A percentile compares a stretch with the other conserved stretches of the same genome.
phyloP scores from a whole-genome alignment of 2,113 vertebrate species.

The Podocnemis expansa region DNA sequence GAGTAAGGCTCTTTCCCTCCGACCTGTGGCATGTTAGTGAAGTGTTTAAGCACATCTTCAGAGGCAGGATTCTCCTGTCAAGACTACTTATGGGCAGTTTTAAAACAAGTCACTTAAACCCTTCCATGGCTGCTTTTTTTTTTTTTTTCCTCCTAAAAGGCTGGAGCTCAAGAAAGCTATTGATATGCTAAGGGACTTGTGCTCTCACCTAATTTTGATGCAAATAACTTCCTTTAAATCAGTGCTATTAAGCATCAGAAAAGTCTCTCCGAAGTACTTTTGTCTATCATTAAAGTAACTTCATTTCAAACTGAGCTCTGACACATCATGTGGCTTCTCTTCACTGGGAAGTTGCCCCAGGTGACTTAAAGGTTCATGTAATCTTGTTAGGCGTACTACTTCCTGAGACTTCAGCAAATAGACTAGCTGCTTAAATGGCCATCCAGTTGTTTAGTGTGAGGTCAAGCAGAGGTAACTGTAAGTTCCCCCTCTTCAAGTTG shows the following conservation, averaged over 20 bases:
- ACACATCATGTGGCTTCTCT: conserved; percentile 16
- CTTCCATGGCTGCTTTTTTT: background rate
- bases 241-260: conserved; percentile 4
- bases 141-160: conserved; percentile 12
- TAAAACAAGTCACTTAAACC: conserved; percentile 51
- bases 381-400: conserved; percentile 45
- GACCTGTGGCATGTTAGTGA: background rate
- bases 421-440: conserved; percentile 51
- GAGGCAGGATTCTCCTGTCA: background rate
- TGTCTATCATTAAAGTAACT: conserved; percentile 44
- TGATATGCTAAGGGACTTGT: conserved; percentile 42
- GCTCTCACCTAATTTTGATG: conserved; percentile 46
- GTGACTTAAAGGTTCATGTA: conserved; percentile 30
- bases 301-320: background rate
- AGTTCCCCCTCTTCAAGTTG: no score
- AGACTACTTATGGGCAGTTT: background rate
- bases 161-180: conserved; percentile 19
- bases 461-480: conserved; percentile 36
- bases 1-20: background rate
- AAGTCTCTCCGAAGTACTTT: background rate
- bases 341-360: conserved; percentile 20
- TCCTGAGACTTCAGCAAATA: conserved; percentile 55
- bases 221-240: conserved; percentile 33
- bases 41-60: conserved; percentile 20
- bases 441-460: conserved; percentile 46